Evolutionary conservation across 2,888 invertebrate genomes (phyloP), one percentile per base, ranked within the genome.

Genomic region (Zaprionus obscuricornis): DNA sequence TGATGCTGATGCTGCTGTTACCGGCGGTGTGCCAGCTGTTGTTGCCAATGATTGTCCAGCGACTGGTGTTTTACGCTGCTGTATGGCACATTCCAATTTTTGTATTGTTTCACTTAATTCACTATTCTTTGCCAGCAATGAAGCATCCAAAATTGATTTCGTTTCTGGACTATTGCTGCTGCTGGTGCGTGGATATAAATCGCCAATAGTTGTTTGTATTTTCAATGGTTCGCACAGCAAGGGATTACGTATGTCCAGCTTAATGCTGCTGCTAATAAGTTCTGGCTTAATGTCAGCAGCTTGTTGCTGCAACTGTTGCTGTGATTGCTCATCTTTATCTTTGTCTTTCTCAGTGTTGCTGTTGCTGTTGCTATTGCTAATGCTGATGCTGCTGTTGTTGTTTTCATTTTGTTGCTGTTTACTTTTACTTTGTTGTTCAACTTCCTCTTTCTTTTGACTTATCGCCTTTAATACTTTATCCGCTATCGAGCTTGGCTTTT

Each of bases 91-190:
- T 66, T 90, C 90, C 17, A 93, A 84, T 79, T 93, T 93, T 87
- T 93, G 93, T 79, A 93, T 93, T 0, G 93, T 93, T 65, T 93
- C 93, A 66, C 92, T 92, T 7, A 93, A 86, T 26, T 93, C 93
- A 73, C 92, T 92, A 60, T 93, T 93, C 69, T 92, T 93, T 0
- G 88, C 88, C 16, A 86, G 52, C 51, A 90, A 85, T 11, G 90
- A 87, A 7, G 79, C 70, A 45, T 90, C 90, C 7, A 90, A 64
- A 29, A 90, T 88, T 45, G 89, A 87, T 57, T 86, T 90, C 2
- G 87, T 88, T 39, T 89, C 90, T 1, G 88, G 90, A 22, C 88
- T 89, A 6, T 82, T 86, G 43, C 50, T 88, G 58, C 63, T 54
- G 26, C 56, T 69, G 26, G 37, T 62, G 29, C 56, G 70, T 2